Evolutionary conservation across 1,140 invertebrate genomes (phyloP).

Genomic region (Aplysia californica): DNA sequence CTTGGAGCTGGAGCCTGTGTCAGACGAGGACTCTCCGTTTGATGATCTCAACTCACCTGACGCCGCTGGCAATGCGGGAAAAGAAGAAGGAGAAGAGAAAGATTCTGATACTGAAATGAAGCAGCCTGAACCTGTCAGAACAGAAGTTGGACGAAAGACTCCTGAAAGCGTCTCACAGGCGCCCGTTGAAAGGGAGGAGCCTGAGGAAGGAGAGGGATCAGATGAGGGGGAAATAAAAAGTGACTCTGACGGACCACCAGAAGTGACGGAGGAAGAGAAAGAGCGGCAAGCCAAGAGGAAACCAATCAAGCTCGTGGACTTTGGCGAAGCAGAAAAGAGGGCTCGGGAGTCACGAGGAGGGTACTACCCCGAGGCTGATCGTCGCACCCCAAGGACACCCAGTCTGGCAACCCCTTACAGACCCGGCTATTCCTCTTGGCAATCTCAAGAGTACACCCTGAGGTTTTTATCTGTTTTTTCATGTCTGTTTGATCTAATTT

Average conservation of each 20-base stretch:
- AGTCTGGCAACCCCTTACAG: neutral
- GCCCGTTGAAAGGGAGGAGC: too few relatives aligned
- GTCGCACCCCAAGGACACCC: neutral
- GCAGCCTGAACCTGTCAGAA: neutral
- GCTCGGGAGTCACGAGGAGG: conserved; percentile 2
- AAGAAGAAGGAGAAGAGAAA: conserved; percentile 30
- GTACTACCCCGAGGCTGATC: neutral
- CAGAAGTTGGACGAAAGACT: neutral
- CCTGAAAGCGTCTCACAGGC: too few relatives aligned
- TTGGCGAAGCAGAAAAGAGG: conserved; percentile 39
- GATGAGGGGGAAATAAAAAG: conserved; percentile 29
- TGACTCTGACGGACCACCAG: conserved; percentile 3
- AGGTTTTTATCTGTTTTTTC: neutral
- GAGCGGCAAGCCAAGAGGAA: conserved; percentile 17
- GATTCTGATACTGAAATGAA: conserved; percentile 4
- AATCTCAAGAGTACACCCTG: conserved; percentile 10
- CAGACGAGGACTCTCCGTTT: conserved; percentile 25
- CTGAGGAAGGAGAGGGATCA: conserved; percentile 10
- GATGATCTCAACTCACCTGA: neutral
- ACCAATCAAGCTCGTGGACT: conserved; percentile 40
- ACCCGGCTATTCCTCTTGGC: neutral
- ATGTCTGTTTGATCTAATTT: too few relatives aligned
- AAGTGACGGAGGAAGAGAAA: conserved; percentile 13
- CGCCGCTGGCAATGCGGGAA: neutral
- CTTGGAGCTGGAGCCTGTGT: conserved; percentile 35